These are phyloP conservation scores for Ardeotis arabs DNA, from an alignment of 2,113 vertebrate species.

Conservation along the genomic window DNA sequence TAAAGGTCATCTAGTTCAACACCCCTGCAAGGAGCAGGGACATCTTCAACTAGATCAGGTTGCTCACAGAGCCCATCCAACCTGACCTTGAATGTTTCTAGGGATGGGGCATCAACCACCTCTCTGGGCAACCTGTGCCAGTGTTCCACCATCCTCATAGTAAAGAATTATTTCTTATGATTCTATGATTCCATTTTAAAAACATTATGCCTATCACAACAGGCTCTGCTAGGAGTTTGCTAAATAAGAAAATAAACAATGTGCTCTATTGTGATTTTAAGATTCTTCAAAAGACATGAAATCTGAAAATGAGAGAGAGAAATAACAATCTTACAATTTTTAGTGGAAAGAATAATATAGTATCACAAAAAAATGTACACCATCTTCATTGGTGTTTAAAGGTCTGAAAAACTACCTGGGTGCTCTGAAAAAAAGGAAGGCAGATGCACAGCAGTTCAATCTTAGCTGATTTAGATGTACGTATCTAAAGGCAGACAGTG, in stretches of 20 bases:
- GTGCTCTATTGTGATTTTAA: not conserved
- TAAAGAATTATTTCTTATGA: no score
- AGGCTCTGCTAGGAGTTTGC: not conserved
- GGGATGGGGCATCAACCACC: no score
- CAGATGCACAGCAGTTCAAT: not conserved
- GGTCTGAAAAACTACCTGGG: fast-evolving
- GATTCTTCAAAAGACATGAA: not conserved
- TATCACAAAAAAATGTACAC: fast-evolving
- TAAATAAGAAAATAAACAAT: not conserved
- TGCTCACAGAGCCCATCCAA: no score
- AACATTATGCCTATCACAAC: no score
- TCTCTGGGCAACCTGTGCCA: no score
- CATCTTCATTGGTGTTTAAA: not conserved
- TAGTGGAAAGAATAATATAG: not conserved
- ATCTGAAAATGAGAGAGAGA: not conserved
- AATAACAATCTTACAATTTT: not conserved
- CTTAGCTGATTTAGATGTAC: not conserved
- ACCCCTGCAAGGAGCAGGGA: no score
- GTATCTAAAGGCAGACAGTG: not conserved
- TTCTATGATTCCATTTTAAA: no score
- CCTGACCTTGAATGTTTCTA: no score
- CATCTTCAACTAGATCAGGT: no score
- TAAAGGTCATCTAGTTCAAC: no score
- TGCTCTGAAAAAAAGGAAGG: not conserved
- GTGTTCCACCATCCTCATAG: no score